Evolutionary conservation across 2,888 invertebrate genomes (phyloP), one percentile per base, ranked within the genome.

Genomic region (Eudasyphora cyanicolor): DNA sequence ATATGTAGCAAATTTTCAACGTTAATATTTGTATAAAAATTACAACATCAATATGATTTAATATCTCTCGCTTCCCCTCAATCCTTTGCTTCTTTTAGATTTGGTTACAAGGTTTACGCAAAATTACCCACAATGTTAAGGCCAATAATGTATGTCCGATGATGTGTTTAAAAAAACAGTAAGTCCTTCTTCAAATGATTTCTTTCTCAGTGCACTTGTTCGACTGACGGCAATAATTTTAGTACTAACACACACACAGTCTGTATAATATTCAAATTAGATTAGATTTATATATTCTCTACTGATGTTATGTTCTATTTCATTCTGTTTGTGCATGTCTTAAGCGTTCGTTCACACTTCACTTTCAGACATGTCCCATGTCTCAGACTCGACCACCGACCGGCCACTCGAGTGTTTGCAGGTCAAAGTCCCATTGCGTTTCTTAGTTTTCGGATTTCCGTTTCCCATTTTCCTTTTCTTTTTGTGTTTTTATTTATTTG

Each of bases 151-250:
- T 98, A 90, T 99, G 99, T 93, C 99, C 99, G 79, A 97, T 98
- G 96, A 99, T 98, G 89, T 98, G 98, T 93, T 95, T 99, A 89
- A 97, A 97, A 94, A 99, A 99, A 94, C 99, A 99, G 99, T 99
- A 96, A 97, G 98, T 97, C 84, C 8, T n/a, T n/a, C n/a, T n/a
- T 21, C 10, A 60, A 14, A 42, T 4, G 8, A 51, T 14, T 67
- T 12, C 6, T 19, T 8, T 27, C 62, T 14, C 14, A 71, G 27
- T n/a, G n/a, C 45, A 21, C 38, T 38, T 27, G 8, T 32, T 12
- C 57, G 10, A 5, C 14, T 54, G 14, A 12, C 27, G 24, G 5
- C 27, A 27, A 57, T 27, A 27, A 57, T 27, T 64, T 38, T 38
- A 2, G 0, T 27, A 71, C 73, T 73, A 35, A 73, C 54, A 32